Conservation (phyloP, 2,113 vertebrate species). For the Melierax canorus region DNA sequence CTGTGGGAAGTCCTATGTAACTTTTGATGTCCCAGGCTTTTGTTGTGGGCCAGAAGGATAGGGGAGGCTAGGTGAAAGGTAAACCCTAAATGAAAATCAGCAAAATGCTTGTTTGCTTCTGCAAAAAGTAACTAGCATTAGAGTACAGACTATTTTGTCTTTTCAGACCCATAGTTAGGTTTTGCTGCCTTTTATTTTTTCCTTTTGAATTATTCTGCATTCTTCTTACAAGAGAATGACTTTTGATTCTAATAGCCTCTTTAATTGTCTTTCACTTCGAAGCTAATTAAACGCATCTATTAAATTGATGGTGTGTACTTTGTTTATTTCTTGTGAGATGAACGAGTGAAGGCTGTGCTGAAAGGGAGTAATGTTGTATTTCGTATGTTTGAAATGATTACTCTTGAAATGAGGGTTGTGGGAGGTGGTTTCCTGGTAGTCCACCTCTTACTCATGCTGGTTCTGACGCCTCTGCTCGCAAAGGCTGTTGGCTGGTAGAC, state of each 20-base stretch:
- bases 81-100: background rate
- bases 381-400: background rate
- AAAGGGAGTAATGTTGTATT: background rate
- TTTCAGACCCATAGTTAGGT: background rate
- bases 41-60: background rate
- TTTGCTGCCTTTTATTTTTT: background rate
- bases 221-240: background rate
- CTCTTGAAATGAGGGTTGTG: background rate
- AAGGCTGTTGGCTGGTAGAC: background rate
- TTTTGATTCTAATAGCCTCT: background rate
- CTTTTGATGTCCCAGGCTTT: background rate
- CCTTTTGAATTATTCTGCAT: background rate
- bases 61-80: background rate
- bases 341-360: background rate
- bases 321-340: background rate
- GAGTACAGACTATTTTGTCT: background rate
- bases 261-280: background rate
- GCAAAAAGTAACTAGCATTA: background rate
- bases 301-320: background rate
- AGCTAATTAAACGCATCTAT: background rate
- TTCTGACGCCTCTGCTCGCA: background rate
- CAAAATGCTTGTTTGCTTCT: background rate
- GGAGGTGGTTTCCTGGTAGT: constrained; percentile 38
- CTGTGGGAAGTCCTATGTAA: background rate
- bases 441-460: background rate